These are phyloP conservation scores for Tetraodon nigroviridis DNA, from an alignment of 2,113 vertebrate species.

Conservation along the genomic window DNA sequence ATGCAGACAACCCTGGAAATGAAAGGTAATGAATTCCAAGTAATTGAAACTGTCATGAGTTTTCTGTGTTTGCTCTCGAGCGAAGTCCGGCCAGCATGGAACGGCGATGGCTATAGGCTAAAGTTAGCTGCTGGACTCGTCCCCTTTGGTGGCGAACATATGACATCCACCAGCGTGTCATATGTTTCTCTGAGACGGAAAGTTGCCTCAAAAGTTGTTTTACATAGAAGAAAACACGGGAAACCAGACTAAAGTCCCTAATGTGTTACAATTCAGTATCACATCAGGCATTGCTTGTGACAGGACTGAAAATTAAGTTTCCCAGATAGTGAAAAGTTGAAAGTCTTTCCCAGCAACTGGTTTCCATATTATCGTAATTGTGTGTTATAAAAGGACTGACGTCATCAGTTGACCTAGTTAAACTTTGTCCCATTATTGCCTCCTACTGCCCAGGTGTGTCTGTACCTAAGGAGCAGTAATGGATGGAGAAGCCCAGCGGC, in stretches of 20 bases:
- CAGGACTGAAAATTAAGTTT: background rate
- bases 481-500: conserved; percentile 80
- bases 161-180: background rate
- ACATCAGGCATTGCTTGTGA: background rate
- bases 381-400: background rate
- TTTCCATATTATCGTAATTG: background rate
- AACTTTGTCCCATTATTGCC: conserved; percentile 6
- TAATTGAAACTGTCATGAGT: background rate
- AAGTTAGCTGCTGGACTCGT: conserved; percentile 3
- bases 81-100: background rate
- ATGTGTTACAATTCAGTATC: background rate
- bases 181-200: background rate
- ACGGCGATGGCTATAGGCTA: conserved; percentile 1
- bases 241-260: background rate
- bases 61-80: background rate
- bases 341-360: background rate
- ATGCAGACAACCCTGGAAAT: conserved; percentile 30
- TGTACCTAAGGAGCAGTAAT: conserved; percentile 61
- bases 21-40: conserved; percentile 47
- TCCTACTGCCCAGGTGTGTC: conserved; percentile 32
- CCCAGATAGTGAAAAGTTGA: background rate
- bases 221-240: background rate
- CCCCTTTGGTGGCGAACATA: background rate
- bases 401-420: background rate
- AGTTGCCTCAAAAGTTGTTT: background rate